Evolutionary conservation across 2,888 invertebrate genomes (phyloP), one percentile per base, ranked within the genome.

Genomic region (Apoda limacodes): DNA sequence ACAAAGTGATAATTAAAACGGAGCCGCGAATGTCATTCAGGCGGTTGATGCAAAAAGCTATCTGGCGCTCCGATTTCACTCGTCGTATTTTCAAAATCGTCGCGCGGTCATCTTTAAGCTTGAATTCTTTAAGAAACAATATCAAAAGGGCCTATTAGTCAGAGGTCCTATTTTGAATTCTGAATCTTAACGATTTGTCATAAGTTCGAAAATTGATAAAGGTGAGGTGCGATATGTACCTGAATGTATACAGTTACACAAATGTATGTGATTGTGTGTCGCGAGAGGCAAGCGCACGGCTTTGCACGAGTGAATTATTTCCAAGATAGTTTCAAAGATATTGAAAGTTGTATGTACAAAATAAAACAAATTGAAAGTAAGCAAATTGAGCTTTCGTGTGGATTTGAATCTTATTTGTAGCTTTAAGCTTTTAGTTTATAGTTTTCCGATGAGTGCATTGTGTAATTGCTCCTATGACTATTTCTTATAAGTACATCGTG

Each of bases 21-120:
- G 46, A 50, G 54, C 63, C n/a, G n/a, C n/a, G n/a, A n/a, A n/a
- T 64, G 67, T 60, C 60, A 59, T 60, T 59, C 55, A 54, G 46
- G 53, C 45, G 45, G 43, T 50, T 45, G n/a, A n/a, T 37, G 52
- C 69, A 74, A 75, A 76, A 78, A 72, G 63, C 55, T 57, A 66
- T 66, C 59, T 48, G 58, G 52, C 57, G 63, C 61, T 63, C 57
- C 53, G 52, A 63, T 67, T 74, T 74, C 69, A 54, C 69, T 69
- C 67, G 60, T 71, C 66, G 75, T 75, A 76, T 74, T 74, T 78
- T 72, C 64, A 71, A 75, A 76, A 75, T 68, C 67, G 62, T 59
- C 55, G 59, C 66, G 55, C 53, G 55, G 52, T 55, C 65, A 61
- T 68, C 63, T 67, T 50, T 55, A 55, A 52, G 56, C 49, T 49